Percentiles rank a stretch among this genome's conserved stretches.
phyloP scores from a whole-genome alignment of 1,140 invertebrate genomes.

The Lepidurus arcticus region DNA sequence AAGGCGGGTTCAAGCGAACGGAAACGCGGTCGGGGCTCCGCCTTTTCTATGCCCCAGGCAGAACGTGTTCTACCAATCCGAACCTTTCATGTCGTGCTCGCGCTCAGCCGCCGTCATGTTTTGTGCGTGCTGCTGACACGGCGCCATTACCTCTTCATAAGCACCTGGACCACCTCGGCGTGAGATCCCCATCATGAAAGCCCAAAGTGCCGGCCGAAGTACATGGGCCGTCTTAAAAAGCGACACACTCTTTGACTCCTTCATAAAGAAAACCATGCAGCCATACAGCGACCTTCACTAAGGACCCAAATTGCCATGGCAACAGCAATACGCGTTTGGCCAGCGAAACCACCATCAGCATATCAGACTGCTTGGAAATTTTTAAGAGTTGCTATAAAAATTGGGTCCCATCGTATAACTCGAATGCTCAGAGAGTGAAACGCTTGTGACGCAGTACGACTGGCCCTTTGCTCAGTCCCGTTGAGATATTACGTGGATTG shows the following conservation, averaged over 20 bases:
- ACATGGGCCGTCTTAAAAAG: constrained; percentile 7
- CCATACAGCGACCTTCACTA: background rate
- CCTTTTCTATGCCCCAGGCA: constrained; percentile 2
- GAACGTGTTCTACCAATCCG: background rate
- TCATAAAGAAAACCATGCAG: background rate
- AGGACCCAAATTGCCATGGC: background rate
- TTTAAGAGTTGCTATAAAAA: background rate
- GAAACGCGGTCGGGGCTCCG: background rate
- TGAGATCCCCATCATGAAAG: constrained; percentile 21
- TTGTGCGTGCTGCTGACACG: constrained; percentile 13
- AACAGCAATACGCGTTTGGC: background rate
- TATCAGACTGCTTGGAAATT: background rate
- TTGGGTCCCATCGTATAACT: background rate
- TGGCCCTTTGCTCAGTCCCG: background rate
- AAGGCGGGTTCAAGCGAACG: background rate
- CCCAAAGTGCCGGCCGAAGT: background rate
- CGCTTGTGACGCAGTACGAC: background rate
- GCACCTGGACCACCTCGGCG: constrained; percentile 19
- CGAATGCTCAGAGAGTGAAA: background rate
- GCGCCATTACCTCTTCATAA: constrained; percentile 18
- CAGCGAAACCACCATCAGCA: background rate
- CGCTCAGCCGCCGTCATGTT: constrained; percentile 17
- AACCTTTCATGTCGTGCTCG: constrained; percentile 3
- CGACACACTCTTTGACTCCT: constrained; percentile 11
- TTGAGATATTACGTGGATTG: background rate